Conservation (phyloP, 2,888 invertebrate species). For the Caenorhabditis zanzibari region DNA sequence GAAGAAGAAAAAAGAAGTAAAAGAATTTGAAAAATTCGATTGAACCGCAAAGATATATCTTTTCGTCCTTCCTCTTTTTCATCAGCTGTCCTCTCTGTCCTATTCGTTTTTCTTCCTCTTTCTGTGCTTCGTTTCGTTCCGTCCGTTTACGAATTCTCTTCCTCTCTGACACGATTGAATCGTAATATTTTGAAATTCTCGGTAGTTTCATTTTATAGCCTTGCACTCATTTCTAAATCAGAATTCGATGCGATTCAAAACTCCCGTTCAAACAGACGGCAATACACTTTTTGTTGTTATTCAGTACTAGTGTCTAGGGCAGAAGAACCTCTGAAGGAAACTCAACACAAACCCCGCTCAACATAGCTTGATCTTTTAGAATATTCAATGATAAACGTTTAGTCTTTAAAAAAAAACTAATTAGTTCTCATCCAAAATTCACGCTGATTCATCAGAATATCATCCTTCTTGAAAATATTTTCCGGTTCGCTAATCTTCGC, state of each 20-base stretch:
- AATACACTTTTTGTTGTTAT: too few relatives aligned
- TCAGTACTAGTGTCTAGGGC: too few relatives aligned
- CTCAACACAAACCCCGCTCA: too few relatives aligned
- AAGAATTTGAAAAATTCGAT: constrained; percentile 54
- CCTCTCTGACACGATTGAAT: not conserved
- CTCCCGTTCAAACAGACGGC: too few relatives aligned
- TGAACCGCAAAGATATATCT: constrained; percentile 45
- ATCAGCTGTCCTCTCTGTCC: constrained; percentile 45
- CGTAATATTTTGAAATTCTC: not conserved
- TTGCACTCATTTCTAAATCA: too few relatives aligned
- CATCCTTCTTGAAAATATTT: not conserved
- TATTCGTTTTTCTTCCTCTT: constrained; percentile 35
- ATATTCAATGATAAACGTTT: constrained; percentile 1
- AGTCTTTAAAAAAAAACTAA: not conserved
- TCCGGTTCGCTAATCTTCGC: constrained; percentile 1
- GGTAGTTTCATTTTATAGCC: too few relatives aligned
- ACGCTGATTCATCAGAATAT: too few relatives aligned
- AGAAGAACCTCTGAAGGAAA: too few relatives aligned
- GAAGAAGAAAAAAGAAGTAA: constrained; percentile 1
- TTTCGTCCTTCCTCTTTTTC: constrained; percentile 23
- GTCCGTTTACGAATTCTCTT: constrained; percentile 10
- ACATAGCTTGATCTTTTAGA: not conserved
- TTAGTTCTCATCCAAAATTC: not conserved
- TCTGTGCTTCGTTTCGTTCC: constrained; percentile 21
- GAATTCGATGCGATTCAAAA: too few relatives aligned